These are phyloP conservation scores for Pyrrhia umbra DNA, from an alignment of 2,888 invertebrate species.

Conservation along the genomic window DNA sequence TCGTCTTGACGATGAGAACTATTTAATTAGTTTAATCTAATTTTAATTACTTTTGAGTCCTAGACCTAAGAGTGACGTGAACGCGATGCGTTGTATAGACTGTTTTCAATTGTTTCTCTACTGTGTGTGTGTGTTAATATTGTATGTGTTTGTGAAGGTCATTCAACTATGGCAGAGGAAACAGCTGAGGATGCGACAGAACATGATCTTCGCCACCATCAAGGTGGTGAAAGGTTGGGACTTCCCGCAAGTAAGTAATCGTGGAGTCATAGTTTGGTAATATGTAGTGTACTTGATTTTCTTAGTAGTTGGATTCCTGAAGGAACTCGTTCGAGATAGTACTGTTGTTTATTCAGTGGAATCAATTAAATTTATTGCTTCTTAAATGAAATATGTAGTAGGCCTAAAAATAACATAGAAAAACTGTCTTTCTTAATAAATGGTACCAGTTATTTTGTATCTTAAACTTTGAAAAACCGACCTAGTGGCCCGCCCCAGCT, in stretches of 20 bases:
- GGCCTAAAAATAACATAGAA: too few species aligned
- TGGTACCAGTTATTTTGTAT: too few species aligned
- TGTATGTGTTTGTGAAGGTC: conserved; percentile 77
- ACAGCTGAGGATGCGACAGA: conserved; percentile 97
- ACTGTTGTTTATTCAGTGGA: too few species aligned
- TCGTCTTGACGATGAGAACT: too few species aligned
- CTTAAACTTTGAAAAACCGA: too few species aligned
- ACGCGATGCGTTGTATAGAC: conserved; percentile 28
- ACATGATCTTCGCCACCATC: conserved; percentile 99
- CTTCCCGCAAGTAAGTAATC: conserved; percentile 92
- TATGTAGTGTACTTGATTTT: not conserved
- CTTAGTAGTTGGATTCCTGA: not conserved
- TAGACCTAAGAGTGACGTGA: not conserved
- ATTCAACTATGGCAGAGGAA: conserved; percentile 98
- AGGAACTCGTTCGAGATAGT: too few species aligned
- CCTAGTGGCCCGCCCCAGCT: too few species aligned
- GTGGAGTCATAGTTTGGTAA: not conserved
- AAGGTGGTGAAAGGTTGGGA: conserved; percentile 98
- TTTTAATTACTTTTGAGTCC: too few species aligned
- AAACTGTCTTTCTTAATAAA: too few species aligned
- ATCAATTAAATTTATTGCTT: too few species aligned
- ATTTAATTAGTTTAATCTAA: too few species aligned
- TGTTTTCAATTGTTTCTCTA: not conserved
- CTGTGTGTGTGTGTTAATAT: conserved; percentile 17
- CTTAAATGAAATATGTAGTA: too few species aligned